Base-by-base conservation (phyloP, 2,888 invertebrate species). In the Polia nebulosa region DNA sequence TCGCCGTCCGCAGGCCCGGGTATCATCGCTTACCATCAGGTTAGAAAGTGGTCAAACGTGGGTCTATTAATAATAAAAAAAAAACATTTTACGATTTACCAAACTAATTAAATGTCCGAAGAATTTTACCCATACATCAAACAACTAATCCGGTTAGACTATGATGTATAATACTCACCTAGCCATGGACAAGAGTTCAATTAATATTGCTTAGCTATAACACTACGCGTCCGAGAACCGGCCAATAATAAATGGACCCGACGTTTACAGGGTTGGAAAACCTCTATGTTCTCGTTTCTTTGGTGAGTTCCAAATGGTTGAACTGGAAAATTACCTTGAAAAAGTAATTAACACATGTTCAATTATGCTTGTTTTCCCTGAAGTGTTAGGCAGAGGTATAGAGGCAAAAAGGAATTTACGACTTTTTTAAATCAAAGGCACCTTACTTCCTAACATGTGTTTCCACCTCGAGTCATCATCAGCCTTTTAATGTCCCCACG, bases 191-290 rank as follows among this genome's bases (percentile, higher is more conserved):
- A 63, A 59, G 39, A 55, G 27, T 51, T 74, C 58, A 56, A 76
- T 74, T 70, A 76, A 63, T 76, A 62, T 63, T 62, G 47, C 76
- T 63, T 70, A 69, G 22, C 25, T 47, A 52, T 56, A 75, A 58
- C 49, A 69, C 53, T 32, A 27, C n/a, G 17, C 32, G 47, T 58
- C 53, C n/a, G 25, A 70, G 41, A 34, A 59, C n/a, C 15, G 32
- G n/a, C 44, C 34, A 52, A 27, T 69, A 47, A 61, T 53, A 60
- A 72, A 74, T 59, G 29, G 25, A 59, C 8, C 17, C 9, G 41
- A 66, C 66, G 39, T 47, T 60, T 25, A 22, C 25, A 17, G 29
- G 41, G 34, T n/a, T 6, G 25, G 9, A 13, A 53, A 61, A 53
- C 25, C 17, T 53, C 22, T 51, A 17, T 2, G 27, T 44, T 22